Conservation (phyloP, 2,797 vertebrate genomes). For the Enteromius afrohamiltoni region DNA sequence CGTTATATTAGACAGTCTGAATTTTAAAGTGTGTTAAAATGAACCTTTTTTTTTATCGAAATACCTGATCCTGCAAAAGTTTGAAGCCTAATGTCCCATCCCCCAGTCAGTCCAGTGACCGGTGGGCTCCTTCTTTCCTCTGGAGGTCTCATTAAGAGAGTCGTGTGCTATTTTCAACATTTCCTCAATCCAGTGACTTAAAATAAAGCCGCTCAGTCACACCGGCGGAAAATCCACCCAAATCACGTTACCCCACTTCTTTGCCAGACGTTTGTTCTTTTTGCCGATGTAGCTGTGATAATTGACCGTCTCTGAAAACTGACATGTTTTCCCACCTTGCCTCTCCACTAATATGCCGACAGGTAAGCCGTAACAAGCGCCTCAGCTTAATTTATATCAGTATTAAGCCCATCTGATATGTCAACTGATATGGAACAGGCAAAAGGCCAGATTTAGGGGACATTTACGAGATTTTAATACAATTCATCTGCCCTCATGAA, state of each 20-base stretch:
- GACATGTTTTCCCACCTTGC: slow-evolving; percentile 23
- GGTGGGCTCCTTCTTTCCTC: slow-evolving; percentile 76
- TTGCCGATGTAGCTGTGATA: slow-evolving; percentile 72
- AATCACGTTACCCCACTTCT: slow-evolving; percentile 75
- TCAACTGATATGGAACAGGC: slow-evolving; percentile 53
- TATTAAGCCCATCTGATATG: slow-evolving; percentile 54
- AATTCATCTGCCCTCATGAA: slow-evolving; percentile 55
- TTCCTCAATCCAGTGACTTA: slow-evolving; percentile 83
- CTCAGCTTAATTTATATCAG: slow-evolving; percentile 51
- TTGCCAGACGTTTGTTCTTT: slow-evolving; percentile 77
- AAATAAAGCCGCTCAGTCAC: slow-evolving; percentile 82
- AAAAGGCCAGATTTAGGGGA: slow-evolving; percentile 53
- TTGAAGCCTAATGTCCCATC: slow-evolving; percentile 65
- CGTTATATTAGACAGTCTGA: not conserved
- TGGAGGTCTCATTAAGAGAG: slow-evolving; percentile 83
- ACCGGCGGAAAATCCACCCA: slow-evolving; percentile 71
- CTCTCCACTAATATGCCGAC: slow-evolving; percentile 44
- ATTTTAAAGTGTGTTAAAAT: not conserved
- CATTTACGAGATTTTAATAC: slow-evolving; percentile 61
- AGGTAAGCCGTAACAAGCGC: slow-evolving; percentile 52
- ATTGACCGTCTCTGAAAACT: slow-evolving; percentile 44
- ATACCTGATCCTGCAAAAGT: slow-evolving; percentile 40
- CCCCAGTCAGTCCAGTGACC: slow-evolving; percentile 35
- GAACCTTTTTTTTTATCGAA: not conserved
- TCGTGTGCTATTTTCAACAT: slow-evolving; percentile 80